Base-by-base conservation (phyloP, 1,140 invertebrate species). In the Hylyphantes graminicola region DNA sequence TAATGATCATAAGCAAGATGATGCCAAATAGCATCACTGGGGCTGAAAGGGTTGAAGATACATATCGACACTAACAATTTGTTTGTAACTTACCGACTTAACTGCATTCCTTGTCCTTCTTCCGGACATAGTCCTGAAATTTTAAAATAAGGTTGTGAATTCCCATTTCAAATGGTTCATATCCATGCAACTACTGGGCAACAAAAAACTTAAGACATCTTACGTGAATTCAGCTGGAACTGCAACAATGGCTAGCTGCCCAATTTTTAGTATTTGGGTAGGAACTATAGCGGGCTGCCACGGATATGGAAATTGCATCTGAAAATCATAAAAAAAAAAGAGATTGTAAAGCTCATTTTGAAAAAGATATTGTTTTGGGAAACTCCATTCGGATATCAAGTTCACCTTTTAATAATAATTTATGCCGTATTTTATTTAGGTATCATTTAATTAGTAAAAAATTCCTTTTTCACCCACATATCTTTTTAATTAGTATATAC, bases 221-320 rank as follows among this genome's bases (percentile, higher is more conserved):
- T 74, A 79, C 50, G 96, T 98, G 89, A 98, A 96, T 91, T 98
- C 97, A 11, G 95, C 97, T 0, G 97, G 97, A 48, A 92, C 89
- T 10, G 94, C 94, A 12, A 97, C 90, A 15, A 94, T 91, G 2
- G 95, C 88, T 59, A 95, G 90, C 68, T 91, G 89, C 0, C 96
- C 96, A 8, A 98, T 90, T 67, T 93, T 89, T 0, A 94, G 91
- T 2, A 98, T 88, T 87, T 97, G 94, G 0, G 94, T 94, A 0
- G 96, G 94, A 0, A 98, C 94, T n/a, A 97, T 93, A 81, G 92
- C 90, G 0, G 96, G 95, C 87, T 96, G 95, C 97, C 97, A 98
- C 63, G 93, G 91, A 88, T 96, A 97, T 0, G 97, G 97, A 80
- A 94, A 92, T 1, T 91, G 92, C 86, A 96, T 95, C 96, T 97